Conservation (phyloP, 2,113 vertebrate genomes). For the Anolis carolinensis region DNA sequence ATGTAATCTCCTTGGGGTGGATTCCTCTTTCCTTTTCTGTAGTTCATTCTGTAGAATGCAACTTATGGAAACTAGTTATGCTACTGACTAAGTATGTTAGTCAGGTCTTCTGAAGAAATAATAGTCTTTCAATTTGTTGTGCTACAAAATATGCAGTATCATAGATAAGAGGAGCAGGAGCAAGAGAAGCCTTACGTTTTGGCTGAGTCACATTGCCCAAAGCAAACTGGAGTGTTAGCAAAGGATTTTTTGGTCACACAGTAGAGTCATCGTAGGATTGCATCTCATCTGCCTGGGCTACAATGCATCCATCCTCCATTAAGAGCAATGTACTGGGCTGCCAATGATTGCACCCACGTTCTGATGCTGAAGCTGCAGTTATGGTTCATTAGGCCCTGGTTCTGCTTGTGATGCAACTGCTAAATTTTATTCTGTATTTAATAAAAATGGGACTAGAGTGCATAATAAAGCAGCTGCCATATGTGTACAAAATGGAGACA, state of each 20-base stretch:
- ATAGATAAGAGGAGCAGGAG: too few relatives aligned
- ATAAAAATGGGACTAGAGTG: background rate
- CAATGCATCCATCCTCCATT: background rate
- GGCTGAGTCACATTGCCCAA: background rate
- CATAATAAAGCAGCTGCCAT: background rate
- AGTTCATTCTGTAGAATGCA: background rate
- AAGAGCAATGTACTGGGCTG: background rate
- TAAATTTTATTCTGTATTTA: background rate
- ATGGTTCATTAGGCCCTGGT: too few relatives aligned
- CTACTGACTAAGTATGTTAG: background rate
- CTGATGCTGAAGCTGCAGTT: too few relatives aligned
- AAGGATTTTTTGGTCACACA: background rate
- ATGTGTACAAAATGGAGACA: background rate
- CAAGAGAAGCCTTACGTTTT: background rate
- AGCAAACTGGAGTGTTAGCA: background rate
- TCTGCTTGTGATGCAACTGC: background rate
- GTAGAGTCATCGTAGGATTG: background rate
- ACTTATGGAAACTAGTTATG: background rate
- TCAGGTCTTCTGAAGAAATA: background rate
- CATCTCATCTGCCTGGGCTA: background rate
- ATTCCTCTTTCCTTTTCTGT: background rate
- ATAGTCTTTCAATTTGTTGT: background rate
- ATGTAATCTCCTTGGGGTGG: background rate
- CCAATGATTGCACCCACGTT: background rate
- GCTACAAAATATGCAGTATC: constrained; percentile 3